These are phyloP conservation scores for Drosophila novamexicana DNA, from an alignment of 1,140 invertebrate species.

Conservation along the genomic window DNA sequence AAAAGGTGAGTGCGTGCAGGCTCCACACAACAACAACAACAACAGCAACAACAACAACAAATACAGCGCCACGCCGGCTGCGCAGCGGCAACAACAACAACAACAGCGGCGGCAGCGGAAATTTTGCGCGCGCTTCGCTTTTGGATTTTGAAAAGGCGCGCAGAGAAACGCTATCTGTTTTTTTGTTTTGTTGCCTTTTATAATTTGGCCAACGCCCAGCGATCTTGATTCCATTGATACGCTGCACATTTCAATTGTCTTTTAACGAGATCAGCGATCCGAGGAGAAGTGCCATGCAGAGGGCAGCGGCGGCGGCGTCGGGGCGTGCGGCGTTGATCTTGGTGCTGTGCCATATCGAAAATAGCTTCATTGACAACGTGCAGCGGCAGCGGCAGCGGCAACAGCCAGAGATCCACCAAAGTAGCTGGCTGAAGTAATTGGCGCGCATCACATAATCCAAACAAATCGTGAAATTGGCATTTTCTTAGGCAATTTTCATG, in stretches of 20 bases:
- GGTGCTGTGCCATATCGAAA: slow-evolving; percentile 79
- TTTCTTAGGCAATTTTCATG: background rate
- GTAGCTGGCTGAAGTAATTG: slow-evolving; percentile 37
- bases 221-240: slow-evolving; percentile 51
- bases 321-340: slow-evolving; percentile 64
- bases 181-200: background rate
- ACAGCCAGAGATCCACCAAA: slow-evolving; percentile 15
- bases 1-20: slow-evolving; percentile 57
- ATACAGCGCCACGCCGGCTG: slow-evolving; percentile 48
- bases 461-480: slow-evolving; percentile 12
- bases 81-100: background rate
- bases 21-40: slow-evolving; percentile 2
- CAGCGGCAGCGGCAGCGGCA: slow-evolving; percentile 16
- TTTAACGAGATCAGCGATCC: slow-evolving; percentile 28
- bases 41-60: slow-evolving; percentile 9
- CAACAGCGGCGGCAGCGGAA: background rate
- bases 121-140: slow-evolving; percentile 42
- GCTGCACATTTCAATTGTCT: slow-evolving; percentile 14
- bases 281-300: background rate
- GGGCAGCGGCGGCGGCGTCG: background rate
- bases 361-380: slow-evolving; percentile 77
- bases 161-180: background rate
- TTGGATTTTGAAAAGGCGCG: slow-evolving; percentile 19
- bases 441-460: slow-evolving; percentile 39
- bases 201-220: slow-evolving; percentile 46